Evolutionary conservation across 2,888 invertebrate genomes (phyloP).

Genomic region (Asteroscopus sphinx): DNA sequence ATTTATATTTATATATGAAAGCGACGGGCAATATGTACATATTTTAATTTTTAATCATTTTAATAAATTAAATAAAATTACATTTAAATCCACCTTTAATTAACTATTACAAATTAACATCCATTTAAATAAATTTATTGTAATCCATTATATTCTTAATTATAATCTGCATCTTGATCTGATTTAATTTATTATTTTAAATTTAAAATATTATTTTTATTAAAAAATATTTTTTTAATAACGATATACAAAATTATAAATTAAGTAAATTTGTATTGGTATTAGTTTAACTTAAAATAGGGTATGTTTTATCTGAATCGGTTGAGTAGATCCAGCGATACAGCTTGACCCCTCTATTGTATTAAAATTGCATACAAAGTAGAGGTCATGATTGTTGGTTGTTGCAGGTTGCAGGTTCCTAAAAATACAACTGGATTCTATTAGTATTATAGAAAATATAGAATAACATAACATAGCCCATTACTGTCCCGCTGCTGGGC

Average conservation of each 20-base stretch:
- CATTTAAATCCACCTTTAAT: slow-evolving; percentile 92
- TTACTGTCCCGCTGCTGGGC: too few relatives aligned
- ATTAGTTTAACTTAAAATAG: too few relatives aligned
- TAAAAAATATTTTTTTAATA: slow-evolving; percentile 85
- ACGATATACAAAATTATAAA: slow-evolving; percentile 85
- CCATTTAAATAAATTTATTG: slow-evolving; percentile 90
- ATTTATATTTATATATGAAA: slow-evolving; percentile 89
- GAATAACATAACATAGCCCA: too few relatives aligned
- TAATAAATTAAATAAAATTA: slow-evolving; percentile 89
- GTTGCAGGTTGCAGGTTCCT: too few relatives aligned
- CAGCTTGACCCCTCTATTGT: too few relatives aligned
- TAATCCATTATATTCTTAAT: slow-evolving; percentile 92
- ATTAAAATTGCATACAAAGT: too few relatives aligned
- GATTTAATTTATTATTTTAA: slow-evolving; percentile 87
- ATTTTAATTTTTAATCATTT: slow-evolving; percentile 91
- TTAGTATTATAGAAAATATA: too few relatives aligned
- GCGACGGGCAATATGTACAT: slow-evolving; percentile 95
- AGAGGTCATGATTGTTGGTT: too few relatives aligned
- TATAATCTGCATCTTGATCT: slow-evolving; percentile 93
- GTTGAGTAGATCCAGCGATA: too few relatives aligned
- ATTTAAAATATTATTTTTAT: slow-evolving; percentile 82
- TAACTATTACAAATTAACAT: slow-evolving; percentile 77
- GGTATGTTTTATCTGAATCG: too few relatives aligned
- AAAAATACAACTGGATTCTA: too few relatives aligned
- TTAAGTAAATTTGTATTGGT: slow-evolving; percentile 88